Evolutionary conservation across 2,888 invertebrate genomes (phyloP).

Genomic region (Phytoseiulus persimilis): DNA sequence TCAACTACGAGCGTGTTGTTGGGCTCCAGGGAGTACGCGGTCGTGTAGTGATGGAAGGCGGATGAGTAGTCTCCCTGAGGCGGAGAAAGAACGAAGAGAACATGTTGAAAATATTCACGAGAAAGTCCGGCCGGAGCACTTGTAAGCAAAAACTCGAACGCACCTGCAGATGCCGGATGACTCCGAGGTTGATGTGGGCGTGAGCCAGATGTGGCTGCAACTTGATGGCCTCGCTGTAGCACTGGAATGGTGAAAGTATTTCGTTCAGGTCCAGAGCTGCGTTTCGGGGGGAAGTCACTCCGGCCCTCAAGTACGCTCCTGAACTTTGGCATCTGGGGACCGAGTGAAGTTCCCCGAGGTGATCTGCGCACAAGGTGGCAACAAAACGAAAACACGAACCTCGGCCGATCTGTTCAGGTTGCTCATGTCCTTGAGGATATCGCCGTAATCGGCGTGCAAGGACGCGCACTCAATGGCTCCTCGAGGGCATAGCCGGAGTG

Average conservation of each 20-base stretch:
- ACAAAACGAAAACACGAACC: conserved; percentile 40
- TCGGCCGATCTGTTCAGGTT: conserved; percentile 46
- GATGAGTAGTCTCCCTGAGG: conserved; percentile 43
- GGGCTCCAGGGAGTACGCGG: conserved; percentile 44
- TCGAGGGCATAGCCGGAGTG: conserved; percentile 44
- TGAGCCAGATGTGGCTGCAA: conserved; percentile 45
- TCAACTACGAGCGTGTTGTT: conserved; percentile 43
- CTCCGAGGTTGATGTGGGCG: conserved; percentile 46
- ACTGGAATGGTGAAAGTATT: conserved; percentile 42
- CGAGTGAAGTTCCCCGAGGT: too few relatives aligned
- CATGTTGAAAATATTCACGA: conserved; percentile 8
- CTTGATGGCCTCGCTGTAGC: conserved; percentile 46
- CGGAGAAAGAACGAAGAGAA: background rate
- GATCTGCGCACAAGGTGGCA: too few relatives aligned
- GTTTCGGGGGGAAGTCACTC: background rate
- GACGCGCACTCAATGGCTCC: conserved; percentile 44
- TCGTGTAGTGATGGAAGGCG: conserved; percentile 43
- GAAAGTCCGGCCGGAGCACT: background rate
- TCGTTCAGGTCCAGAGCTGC: conserved; percentile 26
- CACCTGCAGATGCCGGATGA: conserved; percentile 46
- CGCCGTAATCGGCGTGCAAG: conserved; percentile 46
- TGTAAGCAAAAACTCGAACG: background rate
- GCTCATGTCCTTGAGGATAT: conserved; percentile 46
- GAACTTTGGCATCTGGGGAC: background rate
- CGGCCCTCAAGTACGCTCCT: background rate